Evolutionary conservation across 2,113 vertebrate species (phyloP).

Genomic region (Nerophis lumbriciformis): DNA sequence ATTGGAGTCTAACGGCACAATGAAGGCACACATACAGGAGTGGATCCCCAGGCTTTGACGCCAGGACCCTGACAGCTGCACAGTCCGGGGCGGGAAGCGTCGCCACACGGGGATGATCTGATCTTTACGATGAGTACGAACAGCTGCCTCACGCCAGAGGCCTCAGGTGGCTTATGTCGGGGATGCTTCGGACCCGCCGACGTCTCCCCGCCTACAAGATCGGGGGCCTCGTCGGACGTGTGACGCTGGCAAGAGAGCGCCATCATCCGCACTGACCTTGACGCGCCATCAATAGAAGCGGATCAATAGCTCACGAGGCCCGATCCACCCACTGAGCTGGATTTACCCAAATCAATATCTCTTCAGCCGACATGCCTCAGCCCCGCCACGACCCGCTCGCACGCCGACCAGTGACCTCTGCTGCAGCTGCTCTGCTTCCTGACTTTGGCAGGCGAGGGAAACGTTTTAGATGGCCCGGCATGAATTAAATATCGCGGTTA

Average conservation of each 20-base stretch:
- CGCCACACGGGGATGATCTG: constrained; percentile 48
- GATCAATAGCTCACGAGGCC: constrained; percentile 56
- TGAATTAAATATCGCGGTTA: no score
- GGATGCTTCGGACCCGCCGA: neutral
- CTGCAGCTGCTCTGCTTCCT: constrained; percentile 52
- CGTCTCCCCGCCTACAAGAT: no score
- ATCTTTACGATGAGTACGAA: constrained; percentile 50
- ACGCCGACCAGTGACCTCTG: constrained; percentile 51
- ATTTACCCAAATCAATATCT: constrained; percentile 62
- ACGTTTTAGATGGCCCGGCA: no score
- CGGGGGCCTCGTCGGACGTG: neutral
- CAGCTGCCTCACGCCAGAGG: constrained; percentile 58
- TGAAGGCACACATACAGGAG: constrained; percentile 53
- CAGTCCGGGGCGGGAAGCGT: constrained; percentile 32
- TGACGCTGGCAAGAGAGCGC: constrained; percentile 24
- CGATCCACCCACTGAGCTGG: constrained; percentile 55
- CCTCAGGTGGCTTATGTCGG: constrained; percentile 42
- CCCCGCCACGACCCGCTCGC: constrained; percentile 9
- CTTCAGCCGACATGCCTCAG: constrained; percentile 38
- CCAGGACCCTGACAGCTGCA: constrained; percentile 50
- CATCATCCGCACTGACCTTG: constrained; percentile 59
- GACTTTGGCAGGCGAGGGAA: constrained; percentile 35
- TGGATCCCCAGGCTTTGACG: constrained; percentile 23
- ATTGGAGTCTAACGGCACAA: constrained; percentile 27
- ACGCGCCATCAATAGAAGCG: constrained; percentile 49